Evolutionary conservation across 2,113 vertebrate genomes (phyloP), one percentile per base, ranked within the genome.

Genomic region (Strigops habroptila): DNA sequence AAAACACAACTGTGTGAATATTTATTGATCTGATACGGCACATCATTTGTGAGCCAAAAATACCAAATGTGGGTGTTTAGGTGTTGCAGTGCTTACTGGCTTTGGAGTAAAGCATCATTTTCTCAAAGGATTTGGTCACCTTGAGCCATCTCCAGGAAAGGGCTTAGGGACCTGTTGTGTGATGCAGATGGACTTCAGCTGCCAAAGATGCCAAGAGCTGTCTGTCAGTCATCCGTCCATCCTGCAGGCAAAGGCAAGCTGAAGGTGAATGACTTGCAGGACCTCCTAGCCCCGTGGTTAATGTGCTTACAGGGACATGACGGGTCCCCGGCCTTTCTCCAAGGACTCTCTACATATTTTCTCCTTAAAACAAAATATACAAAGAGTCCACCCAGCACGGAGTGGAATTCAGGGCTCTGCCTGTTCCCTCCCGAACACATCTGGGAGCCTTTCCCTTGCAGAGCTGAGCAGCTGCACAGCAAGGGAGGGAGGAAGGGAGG

Each of bases 361-460:
- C 78, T 73, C 44, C 83, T 79, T 48, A 13, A 93, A 96, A 48
- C 57, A 93, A 97, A 97, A 96, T 97, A 97, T 94, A 97, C 96
- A 96, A 95, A 95, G 86, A 92, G 74, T 92, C 74, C 91, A 70
- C 93, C 11, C 93, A 4, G 77, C 83, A 79, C 0, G 1, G 91
- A 82, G 81, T 12, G 91, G 95, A 97, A 97, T 96, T 79, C 94
- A 28, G 91, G 91, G 59, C 91, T 93, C 86, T 95, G 93, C 94
- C 86, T 1, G 6, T 78, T 85, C 86, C 89, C 62, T 92, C 81
- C 77, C 41, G 2, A 24, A 35, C 95, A 96, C 95, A 96, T 97
- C 95, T 97, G 96, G 95, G 96, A 97, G 74, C 91, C 89, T 95
- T 96, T 96, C 86, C 39, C 52, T 95, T 18, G 14, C 93, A 95